A percentile compares a stretch with the other conserved stretches of the same genome.
Evolutionary conservation across 2,888 invertebrate genomes (phyloP).

Genomic region (Corbicula japonica): DNA sequence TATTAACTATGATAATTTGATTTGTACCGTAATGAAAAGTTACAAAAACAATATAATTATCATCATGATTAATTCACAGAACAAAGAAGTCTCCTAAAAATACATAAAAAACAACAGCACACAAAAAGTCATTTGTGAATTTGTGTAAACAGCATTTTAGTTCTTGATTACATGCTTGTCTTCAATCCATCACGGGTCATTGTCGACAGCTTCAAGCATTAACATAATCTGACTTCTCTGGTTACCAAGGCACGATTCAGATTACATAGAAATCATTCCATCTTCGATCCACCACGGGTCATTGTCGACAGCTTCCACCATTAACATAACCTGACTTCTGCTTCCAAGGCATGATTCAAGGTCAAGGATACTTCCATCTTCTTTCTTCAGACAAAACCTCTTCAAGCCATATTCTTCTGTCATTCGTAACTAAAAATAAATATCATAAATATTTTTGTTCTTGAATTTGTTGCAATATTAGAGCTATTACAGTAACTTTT

Average conservation of each 20-base stretch:
- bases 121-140: no score
- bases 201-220: slow-evolving; percentile 24
- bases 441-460: no score
- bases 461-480: no score
- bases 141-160: no score
- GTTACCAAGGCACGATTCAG: slow-evolving; percentile 21
- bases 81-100: no score
- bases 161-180: no score
- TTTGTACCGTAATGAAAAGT: no score
- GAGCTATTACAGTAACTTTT: no score
- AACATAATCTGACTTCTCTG: slow-evolving; percentile 7
- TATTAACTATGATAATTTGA: no score
- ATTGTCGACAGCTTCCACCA: slow-evolving; percentile 23
- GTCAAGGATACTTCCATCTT: slow-evolving; percentile 42
- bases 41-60: no score
- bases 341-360: slow-evolving; percentile 30
- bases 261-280: slow-evolving; percentile 30
- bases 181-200: slow-evolving; percentile 51
- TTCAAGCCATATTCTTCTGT: slow-evolving; percentile 13
- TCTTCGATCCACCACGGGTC: slow-evolving; percentile 54
- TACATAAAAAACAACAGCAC: no score
- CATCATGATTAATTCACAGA: no score
- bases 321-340: slow-evolving; percentile 4
- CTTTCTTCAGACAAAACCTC: slow-evolving; percentile 37
- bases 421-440: slow-evolving; percentile 14